Evolutionary conservation across 2,797 vertebrate genomes (phyloP), one percentile per base, ranked within the genome.

Genomic region (Schizopygopsis pylzovi): DNA sequence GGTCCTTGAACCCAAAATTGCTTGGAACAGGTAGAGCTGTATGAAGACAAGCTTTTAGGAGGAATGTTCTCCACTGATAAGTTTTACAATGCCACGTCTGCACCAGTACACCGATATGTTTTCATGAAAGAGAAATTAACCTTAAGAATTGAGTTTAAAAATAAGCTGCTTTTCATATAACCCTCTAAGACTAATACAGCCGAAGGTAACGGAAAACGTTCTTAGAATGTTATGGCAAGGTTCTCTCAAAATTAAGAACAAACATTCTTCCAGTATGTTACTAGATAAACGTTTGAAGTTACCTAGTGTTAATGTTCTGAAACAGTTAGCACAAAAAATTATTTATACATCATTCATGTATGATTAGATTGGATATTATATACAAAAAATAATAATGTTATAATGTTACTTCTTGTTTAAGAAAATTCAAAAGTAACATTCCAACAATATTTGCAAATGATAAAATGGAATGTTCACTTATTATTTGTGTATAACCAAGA

Each of bases 11-110:
- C 91, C 81, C 85, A 56, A 49, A 75, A 76, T 79, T 63, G n/a
- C 25, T 73, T 47, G 20, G 37, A 33, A 79, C 67, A 73, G 52
- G 56, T 67, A 54, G 9, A 75, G 25, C 41, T 59, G 68, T 41
- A 71, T 82, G 16, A 68, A 88, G 80, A 79, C 67, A 39, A 92
- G 90, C 90, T 87, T 90, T 92, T 83, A 49, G 77, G 87, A 86
- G 85, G 77, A 89, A 91, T 65, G 79, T 89, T 90, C 93, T 88
- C 87, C 72, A 85, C 84, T 84, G 92, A 91, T 81, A 63, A 59
- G 45, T 73, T 87, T 49, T 63, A 92, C 86, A 86, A 63, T 72
- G 25, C 61, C n/a, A 45, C 0, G 0, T 82, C n/a, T 56, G 68
- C 28, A 75, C 4, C 20, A 39, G 12, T 33, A n/a, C 41, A 39